A percentile compares a stretch with the other conserved stretches of the same genome.
These are phyloP conservation scores for Epicauta chinensis DNA, from an alignment of 1,140 invertebrate genomes.

Conservation along the genomic window DNA sequence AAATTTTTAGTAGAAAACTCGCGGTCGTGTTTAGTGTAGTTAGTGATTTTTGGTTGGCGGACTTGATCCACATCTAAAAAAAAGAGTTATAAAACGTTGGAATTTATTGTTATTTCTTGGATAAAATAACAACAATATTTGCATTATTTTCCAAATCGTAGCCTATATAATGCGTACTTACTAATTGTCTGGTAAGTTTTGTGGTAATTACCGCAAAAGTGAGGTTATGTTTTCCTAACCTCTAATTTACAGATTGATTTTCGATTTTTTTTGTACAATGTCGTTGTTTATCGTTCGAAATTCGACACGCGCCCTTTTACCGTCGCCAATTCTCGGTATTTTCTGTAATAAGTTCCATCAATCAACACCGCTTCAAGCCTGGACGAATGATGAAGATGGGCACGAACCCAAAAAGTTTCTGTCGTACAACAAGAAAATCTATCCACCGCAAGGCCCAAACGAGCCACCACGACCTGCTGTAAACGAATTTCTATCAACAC, in stretches of 20 bases:
- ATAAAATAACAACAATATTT: no score
- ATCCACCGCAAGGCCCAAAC: slow-evolving; percentile 65
- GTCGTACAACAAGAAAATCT: slow-evolving; percentile 66
- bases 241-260: background rate
- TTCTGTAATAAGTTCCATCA: background rate
- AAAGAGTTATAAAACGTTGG: no score
- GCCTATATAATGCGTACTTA: no score
- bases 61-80: no score
- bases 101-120: no score
- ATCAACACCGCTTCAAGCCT: slow-evolving; percentile 4
- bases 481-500: slow-evolving; percentile 40
- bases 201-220: no score
- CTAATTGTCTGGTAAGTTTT: no score
- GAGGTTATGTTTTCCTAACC: slow-evolving; percentile 2
- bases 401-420: slow-evolving; percentile 49
- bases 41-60: no score
- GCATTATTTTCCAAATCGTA: no score
- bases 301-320: background rate
- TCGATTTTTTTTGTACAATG: background rate
- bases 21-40: no score
- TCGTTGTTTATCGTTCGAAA: background rate
- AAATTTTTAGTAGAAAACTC: no score
- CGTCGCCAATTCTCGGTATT: background rate
- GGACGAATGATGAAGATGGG: background rate
- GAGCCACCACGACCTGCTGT: slow-evolving; percentile 78